A percentile compares a stretch with the other conserved stretches of the same genome.
These are phyloP conservation scores for Sycophaga agraensis DNA, from an alignment of 1,140 invertebrate species.

Conservation along the genomic window DNA sequence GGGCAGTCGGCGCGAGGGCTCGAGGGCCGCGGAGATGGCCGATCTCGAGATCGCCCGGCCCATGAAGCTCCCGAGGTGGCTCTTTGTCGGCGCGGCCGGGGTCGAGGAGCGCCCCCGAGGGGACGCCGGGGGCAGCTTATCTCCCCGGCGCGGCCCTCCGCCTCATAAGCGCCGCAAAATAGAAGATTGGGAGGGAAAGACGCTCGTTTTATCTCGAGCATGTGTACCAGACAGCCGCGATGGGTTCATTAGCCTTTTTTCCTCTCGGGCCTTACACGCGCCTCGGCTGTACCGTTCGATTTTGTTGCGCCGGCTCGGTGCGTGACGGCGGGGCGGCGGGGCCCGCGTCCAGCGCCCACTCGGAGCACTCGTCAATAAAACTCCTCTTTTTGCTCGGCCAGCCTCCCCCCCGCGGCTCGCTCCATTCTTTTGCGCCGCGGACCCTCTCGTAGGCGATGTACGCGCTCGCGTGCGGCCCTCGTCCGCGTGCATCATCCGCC, in stretches of 20 bases:
- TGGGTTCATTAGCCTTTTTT: slow-evolving; percentile 19
- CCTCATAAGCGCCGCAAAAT: neutral
- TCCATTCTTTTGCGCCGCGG: neutral
- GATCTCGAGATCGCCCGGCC: neutral
- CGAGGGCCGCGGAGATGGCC: neutral
- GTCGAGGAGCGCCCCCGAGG: neutral
- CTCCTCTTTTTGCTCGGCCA: neutral
- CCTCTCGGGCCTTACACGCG: too few relatives aligned
- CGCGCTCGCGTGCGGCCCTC: too few relatives aligned
- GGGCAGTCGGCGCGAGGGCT: neutral
- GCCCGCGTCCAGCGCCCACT: too few relatives aligned
- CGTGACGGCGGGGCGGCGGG: too few relatives aligned
- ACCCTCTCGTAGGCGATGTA: too few relatives aligned
- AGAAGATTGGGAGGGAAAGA: neutral
- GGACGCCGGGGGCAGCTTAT: neutral
- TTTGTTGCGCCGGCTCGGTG: too few relatives aligned
- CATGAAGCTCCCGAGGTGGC: neutral
- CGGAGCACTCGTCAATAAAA: too few relatives aligned
- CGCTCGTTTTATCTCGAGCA: slow-evolving; percentile 5
- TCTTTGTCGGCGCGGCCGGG: slow-evolving; percentile 3
- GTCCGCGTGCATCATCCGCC: too few relatives aligned
- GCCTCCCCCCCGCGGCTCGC: neutral
- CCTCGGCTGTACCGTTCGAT: too few relatives aligned
- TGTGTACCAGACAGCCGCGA: neutral
- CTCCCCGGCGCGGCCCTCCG: neutral